Base-by-base conservation (phyloP, 2,888 invertebrate species). In the Heteromyza rotundicornis region DNA sequence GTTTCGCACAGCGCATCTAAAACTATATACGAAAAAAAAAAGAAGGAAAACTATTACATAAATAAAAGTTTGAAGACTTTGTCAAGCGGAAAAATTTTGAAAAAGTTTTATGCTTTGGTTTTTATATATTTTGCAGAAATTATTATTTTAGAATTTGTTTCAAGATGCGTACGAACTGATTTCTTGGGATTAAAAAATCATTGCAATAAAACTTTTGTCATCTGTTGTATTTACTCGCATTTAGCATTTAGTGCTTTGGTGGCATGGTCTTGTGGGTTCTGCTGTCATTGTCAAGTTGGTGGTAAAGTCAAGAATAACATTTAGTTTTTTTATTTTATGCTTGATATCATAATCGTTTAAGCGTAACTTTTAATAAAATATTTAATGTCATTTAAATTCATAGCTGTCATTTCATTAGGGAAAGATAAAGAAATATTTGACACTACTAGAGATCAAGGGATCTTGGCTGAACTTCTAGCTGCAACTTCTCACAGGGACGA, bases 151-250 rank as follows among this genome's bases (percentile, higher is more conserved):
- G 12, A 32, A 32, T 32, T 32, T 32, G 32, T 32, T 32, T 40
- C n/a, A n/a, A 40, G 32, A 32, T 32, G 32, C 32, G 32, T 32
- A 32, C 40, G 3, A 40, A 40, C 40, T 40, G 12, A 35, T 54
- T 54, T 54, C 17, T 40, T 35, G 19, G 36, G 10, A 27, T 32
- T 35, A 54, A 35, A 24, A 36, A 54, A 54, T 47, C 56, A 44
- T 47, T n/a, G 47, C 47, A 44, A 44, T 47, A 47, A n/a, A 56
- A 56, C 56, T 44, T 56, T 44, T 47, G 44, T 56, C 56, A 56
- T 56, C 20, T 57, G 51, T 17, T 12, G 32, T n/a, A n/a, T n/a
- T n/a, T n/a, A n/a, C n/a, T n/a, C n/a, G n/a, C n/a, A n/a, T n/a
- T n/a, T n/a, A n/a, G n/a, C n/a, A n/a, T n/a, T n/a, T n/a, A n/a